Conservation (phyloP, 2,113 vertebrate species). For the Lasiurus cinereus region DNA sequence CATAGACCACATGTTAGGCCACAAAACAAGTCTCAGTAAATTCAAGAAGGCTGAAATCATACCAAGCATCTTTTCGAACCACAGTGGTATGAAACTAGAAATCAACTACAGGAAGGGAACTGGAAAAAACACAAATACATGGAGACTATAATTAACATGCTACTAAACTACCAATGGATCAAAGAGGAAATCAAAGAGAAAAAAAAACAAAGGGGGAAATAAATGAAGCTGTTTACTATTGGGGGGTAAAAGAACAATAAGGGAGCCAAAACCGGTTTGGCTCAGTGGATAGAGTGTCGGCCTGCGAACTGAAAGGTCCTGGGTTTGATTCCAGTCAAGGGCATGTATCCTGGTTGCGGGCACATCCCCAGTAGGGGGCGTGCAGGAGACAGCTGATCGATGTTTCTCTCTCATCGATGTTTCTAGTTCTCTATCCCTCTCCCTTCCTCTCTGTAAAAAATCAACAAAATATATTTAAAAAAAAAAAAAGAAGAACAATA, state of each 20-base stretch:
- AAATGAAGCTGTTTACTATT: neutral
- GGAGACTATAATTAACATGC: neutral
- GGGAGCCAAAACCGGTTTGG: no score
- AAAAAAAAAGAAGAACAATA: neutral
- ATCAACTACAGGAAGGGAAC: neutral
- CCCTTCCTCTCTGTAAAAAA: no score
- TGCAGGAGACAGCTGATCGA: no score
- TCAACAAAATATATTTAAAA: no score
- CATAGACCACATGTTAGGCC: neutral
- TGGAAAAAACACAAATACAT: neutral
- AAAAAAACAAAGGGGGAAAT: neutral
- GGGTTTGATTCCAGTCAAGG: no score
- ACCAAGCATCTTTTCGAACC: neutral
- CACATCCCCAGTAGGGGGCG: no score
- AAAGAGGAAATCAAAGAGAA: neutral
- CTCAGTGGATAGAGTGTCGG: no score
- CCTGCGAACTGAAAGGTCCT: no score
- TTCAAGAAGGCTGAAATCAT: neutral
- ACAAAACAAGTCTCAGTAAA: neutral
- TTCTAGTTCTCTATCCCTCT: no score
- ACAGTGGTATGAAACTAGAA: neutral
- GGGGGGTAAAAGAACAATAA: neutral
- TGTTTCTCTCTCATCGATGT: no score
- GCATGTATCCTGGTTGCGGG: no score
- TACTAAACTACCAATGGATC: neutral